phyloP scores from a whole-genome alignment of 2,113 vertebrate species.

The Sphaerodactylus townsendi region DNA sequence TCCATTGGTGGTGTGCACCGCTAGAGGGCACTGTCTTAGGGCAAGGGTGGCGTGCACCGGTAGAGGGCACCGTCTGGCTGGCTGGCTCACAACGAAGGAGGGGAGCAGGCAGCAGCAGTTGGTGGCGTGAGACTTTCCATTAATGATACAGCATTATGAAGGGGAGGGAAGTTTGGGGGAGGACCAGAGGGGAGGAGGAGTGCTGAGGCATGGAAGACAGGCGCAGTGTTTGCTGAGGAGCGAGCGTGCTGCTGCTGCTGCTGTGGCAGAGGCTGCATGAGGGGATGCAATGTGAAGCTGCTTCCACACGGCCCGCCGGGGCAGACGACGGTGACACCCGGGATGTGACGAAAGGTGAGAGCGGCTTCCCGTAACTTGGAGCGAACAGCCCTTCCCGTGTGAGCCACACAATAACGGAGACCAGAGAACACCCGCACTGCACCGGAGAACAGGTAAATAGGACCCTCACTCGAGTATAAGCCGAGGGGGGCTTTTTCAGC shows the following conservation, averaged over 20 bases:
- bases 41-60: too few relatives aligned
- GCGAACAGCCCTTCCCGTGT: too few relatives aligned
- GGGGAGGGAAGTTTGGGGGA: background rate
- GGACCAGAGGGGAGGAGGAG: background rate
- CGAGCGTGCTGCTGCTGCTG: background rate
- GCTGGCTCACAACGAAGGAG: background rate
- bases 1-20: background rate
- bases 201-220: background rate
- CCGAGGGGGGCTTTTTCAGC: too few relatives aligned
- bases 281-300: slow-evolving; percentile 43
- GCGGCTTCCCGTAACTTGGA: background rate
- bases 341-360: slow-evolving; percentile 28
- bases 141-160: slow-evolving; percentile 9
- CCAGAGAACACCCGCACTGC: too few relatives aligned
- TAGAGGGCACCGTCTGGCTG: background rate
- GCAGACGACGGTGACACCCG: slow-evolving; percentile 16
- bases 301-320: slow-evolving; percentile 16
- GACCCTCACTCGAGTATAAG: too few relatives aligned
- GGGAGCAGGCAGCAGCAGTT: background rate
- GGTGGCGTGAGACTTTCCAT: slow-evolving; percentile 37
- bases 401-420: too few relatives aligned
- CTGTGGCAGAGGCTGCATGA: background rate
- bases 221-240: background rate
- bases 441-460: too few relatives aligned
- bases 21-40: slow-evolving; percentile 39